These are phyloP conservation scores for Cherax quadricarinatus DNA, from an alignment of 1,140 invertebrate species.

Conservation along the genomic window DNA sequence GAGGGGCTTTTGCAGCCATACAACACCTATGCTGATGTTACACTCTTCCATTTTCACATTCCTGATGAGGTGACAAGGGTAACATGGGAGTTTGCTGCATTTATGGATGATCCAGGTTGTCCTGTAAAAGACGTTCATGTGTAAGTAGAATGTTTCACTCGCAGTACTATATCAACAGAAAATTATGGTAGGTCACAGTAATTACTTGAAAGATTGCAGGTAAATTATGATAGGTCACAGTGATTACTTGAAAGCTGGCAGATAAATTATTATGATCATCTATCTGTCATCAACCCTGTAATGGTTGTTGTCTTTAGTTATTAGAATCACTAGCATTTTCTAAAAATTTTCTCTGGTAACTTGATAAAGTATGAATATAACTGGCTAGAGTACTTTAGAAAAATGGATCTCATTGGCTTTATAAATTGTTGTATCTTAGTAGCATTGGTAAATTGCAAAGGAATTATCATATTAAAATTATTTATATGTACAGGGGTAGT, in stretches of 20 bases:
- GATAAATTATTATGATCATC: too few relatives aligned
- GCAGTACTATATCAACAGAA: not conserved
- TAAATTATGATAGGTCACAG: not conserved
- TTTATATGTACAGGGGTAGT: too few relatives aligned
- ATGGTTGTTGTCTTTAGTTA: too few relatives aligned
- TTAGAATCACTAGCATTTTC: too few relatives aligned
- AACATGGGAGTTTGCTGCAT: constrained; percentile 81
- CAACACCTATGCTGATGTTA: constrained; percentile 79
- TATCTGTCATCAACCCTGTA: too few relatives aligned
- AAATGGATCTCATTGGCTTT: too few relatives aligned
- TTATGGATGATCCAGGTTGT: constrained; percentile 78
- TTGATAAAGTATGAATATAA: too few relatives aligned
- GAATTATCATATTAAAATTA: too few relatives aligned
- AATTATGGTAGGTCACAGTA: not conserved
- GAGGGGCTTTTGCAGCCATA: constrained; percentile 79
- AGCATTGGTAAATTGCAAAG: too few relatives aligned
- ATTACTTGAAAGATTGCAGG: not conserved
- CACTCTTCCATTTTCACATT: constrained; percentile 79
- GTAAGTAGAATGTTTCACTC: constrained; percentile 75
- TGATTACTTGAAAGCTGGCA: not conserved
- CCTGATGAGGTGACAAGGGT: constrained; percentile 78
- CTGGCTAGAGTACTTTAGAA: too few relatives aligned
- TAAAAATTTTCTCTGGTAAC: too few relatives aligned
- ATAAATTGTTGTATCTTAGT: too few relatives aligned
- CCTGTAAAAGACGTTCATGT: constrained; percentile 78